Evolutionary conservation across 2,797 vertebrate species (phyloP), one percentile per base, ranked within the genome.

Genomic region (Anomalospiza imberbis): DNA sequence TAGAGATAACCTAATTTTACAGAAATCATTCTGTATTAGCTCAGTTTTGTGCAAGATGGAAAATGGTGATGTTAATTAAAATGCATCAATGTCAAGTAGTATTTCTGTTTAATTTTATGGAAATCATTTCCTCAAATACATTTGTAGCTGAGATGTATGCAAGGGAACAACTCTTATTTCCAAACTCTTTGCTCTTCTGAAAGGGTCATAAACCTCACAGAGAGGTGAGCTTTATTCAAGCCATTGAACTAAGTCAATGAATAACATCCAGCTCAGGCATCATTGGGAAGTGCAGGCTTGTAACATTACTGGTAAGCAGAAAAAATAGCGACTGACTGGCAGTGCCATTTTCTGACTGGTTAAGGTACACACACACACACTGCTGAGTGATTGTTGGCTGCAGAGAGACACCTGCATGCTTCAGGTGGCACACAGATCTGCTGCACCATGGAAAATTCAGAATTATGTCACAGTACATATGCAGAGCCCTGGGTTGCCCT

Each of bases 351-450:
- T 29, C 38, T 17, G 11, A 6, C 9, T 61, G 61, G 18, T 7
- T 53, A 6, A 29, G 40, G 17, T 18, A 26, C 15, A 7, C 15
- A 10, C 3, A 10, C 3, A 6, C 8, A 29, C 0, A 0, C 71
- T 66, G 48, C 44, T 62, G 32, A 61, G 18, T 42, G 31, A 9
- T 10, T n/a, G 10, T 17, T 62, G 42, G 11, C 32, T 62, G 73
- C 42, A 53, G 38, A 55, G 14, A 32, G 38, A 50, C 42, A 45
- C 24, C 62, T 78, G 25, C 2, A 0, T 19, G 29, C 24, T 79
- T 68, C 34, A 61, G 26, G 11, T 50, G 31, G 36, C 50, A 34
- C 25, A 17, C 17, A 61, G 29, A 29, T 12, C 36, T 42, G 38
- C 53, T 32, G 17, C 38, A 29, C 17, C 32, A 12, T 3, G n/a